A percentile compares a stretch with the other conserved stretches of the same genome.
Evolutionary conservation across 2,888 invertebrate species (phyloP).

Genomic region (Chelonus formosanus): DNA sequence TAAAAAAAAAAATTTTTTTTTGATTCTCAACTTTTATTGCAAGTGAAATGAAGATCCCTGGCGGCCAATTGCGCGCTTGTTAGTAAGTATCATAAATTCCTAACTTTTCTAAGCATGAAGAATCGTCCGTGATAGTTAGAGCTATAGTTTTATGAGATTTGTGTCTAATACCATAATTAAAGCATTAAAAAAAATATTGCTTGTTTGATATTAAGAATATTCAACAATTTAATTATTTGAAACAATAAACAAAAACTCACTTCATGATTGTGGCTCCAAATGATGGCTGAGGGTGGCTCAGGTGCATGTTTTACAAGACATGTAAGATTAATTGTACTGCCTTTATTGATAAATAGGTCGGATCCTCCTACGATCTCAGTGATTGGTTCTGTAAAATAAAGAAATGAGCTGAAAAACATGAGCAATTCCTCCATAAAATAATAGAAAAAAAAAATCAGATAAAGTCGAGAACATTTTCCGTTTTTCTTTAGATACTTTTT

Average conservation of each 20-base stretch:
- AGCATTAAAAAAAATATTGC: too few relatives aligned
- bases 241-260: constrained; percentile 54
- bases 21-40: too few relatives aligned
- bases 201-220: neutral
- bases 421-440: neutral
- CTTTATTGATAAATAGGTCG: constrained; percentile 83
- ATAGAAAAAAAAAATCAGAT: neutral
- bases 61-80: constrained; percentile 8
- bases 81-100: constrained; percentile 18
- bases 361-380: constrained; percentile 82
- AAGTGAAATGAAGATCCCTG: neutral
- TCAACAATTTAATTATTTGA: constrained; percentile 34
- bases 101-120: constrained; percentile 18
- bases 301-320: constrained; percentile 83
- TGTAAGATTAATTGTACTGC: constrained; percentile 86
- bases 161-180: too few relatives aligned
- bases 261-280: constrained; percentile 80
- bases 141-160: neutral
- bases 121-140: constrained; percentile 4
- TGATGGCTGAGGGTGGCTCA: constrained; percentile 81
- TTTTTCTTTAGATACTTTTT: constrained; percentile 9
- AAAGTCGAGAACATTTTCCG: constrained; percentile 22
- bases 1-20: too few relatives aligned
- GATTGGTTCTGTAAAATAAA: constrained; percentile 74
- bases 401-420: constrained; percentile 6